Conservation (phyloP, 2,888 invertebrate species). For the Pocota personata region DNA sequence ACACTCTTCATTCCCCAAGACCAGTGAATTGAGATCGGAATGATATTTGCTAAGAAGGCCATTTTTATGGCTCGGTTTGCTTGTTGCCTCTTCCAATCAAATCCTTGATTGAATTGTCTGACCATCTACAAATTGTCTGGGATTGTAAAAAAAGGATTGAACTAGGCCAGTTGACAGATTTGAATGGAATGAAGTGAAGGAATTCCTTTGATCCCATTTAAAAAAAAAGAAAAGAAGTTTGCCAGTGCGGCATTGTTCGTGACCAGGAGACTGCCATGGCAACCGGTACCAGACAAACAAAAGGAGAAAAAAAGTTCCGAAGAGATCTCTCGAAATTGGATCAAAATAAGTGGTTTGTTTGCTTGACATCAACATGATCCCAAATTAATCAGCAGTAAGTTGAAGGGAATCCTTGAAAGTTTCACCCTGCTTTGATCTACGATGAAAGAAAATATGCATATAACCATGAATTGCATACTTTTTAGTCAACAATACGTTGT, state of each 20-base stretch:
- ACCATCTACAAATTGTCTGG: neutral
- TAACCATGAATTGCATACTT: neutral
- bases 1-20: neutral
- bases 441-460: conserved; percentile 7
- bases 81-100: neutral
- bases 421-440: conserved; percentile 18
- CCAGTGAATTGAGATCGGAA: neutral
- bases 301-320: neutral
- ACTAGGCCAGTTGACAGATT: conserved; percentile 2
- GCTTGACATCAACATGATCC: conserved; percentile 4
- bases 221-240: neutral
- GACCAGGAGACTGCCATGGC: neutral
- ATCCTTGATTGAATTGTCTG: conserved; percentile 14
- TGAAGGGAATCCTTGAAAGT: conserved; percentile 21
- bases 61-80: neutral
- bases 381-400: conserved; percentile 44
- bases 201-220: conserved; percentile 20
- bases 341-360: conserved; percentile 9
- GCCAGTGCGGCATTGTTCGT: neutral
- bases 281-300: neutral
- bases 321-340: neutral
- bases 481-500: neutral
- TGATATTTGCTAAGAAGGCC: too few relatives aligned
- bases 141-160: conserved; percentile 7
- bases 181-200: neutral